These are phyloP conservation scores for Carollia perspicillata DNA, from an alignment of 2,113 vertebrate species.

Conservation along the genomic window DNA sequence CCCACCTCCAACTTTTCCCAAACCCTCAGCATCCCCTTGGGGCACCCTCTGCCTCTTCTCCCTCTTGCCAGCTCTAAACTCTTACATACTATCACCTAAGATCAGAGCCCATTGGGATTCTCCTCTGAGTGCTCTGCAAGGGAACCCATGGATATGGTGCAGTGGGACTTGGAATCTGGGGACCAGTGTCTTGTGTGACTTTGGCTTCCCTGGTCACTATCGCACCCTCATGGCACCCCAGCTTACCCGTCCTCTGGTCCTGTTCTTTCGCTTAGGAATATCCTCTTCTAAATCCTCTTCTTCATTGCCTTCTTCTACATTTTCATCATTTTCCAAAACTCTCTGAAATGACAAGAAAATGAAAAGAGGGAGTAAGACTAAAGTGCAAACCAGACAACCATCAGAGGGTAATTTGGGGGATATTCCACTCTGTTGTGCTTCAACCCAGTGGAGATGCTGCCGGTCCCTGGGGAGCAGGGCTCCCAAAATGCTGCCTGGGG, in stretches of 20 bases:
- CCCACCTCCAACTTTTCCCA: neutral
- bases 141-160: accelerated
- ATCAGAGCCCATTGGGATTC: neutral
- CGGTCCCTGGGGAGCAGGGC: neutral
- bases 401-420: neutral
- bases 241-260: constrained; percentile 95
- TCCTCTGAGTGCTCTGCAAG: neutral
- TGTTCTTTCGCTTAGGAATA: constrained; percentile 95
- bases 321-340: constrained; percentile 97
- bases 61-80: neutral
- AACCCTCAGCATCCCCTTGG: neutral
- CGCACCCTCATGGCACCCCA: neutral
- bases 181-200: accelerated
- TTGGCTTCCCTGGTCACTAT: neutral
- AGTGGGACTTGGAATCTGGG: neutral
- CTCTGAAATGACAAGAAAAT: constrained; percentile 84
- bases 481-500: neutral
- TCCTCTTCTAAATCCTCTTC: constrained; percentile 97
- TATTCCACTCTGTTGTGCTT: neutral
- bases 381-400: neutral
- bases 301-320: constrained; percentile 93
- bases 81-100: neutral
- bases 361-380: constrained; percentile 51
- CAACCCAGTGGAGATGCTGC: neutral
- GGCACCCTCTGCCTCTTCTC: neutral